Evolutionary conservation across 2,888 invertebrate species (phyloP).

Genomic region (Platycheirus rosarum): DNA sequence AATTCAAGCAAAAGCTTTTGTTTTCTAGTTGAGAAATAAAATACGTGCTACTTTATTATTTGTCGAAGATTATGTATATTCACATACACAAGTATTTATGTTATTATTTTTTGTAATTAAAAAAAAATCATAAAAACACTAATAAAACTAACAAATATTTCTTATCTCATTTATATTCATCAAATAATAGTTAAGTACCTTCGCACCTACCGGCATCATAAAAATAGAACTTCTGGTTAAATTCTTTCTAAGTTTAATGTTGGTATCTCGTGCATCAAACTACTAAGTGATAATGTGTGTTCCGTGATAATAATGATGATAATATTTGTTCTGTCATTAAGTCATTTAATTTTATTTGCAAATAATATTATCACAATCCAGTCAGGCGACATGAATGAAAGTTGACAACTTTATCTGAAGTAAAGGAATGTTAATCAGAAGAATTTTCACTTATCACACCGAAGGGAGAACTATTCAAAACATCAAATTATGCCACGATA

Average conservation of each 20-base stretch:
- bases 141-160: no score
- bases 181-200: no score
- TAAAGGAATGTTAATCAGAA: conserved; percentile 8
- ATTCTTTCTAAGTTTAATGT: neutral
- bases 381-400: conserved; percentile 2
- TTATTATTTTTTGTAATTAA: no score
- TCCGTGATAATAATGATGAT: conserved; percentile 12
- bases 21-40: no score
- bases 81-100: no score
- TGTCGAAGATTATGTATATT: no score
- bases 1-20: no score
- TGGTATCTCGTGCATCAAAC: neutral
- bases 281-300: conserved; percentile 12
- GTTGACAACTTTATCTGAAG: conserved; percentile 1
- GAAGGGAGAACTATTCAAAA: neutral
- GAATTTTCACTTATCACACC: conserved; percentile 2
- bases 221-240: neutral
- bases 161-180: no score
- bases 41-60: no score
- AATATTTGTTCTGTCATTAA: neutral
- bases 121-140: no score
- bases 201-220: no score
- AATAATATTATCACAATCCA: conserved; percentile 2
- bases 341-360: conserved; percentile 15
- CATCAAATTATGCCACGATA: no score